Base-by-base conservation (phyloP, 2,113 vertebrate species). In the Ginglymostoma cirratum region DNA sequence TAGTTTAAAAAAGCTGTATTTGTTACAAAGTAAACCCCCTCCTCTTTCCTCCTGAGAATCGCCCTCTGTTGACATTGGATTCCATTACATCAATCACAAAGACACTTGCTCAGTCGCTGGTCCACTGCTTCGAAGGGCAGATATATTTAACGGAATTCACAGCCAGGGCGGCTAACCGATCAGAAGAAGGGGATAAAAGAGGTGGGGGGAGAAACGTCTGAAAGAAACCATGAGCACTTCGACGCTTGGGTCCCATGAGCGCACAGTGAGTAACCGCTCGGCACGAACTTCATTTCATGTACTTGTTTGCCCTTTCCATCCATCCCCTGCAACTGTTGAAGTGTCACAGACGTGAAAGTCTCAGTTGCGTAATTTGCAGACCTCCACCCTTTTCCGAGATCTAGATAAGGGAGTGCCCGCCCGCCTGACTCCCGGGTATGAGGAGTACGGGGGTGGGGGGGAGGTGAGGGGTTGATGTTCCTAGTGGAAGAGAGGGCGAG, bases 181-280 rank as follows among this genome's bases (percentile, higher is more conserved):
- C 89, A 67, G 17, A 23, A 66, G 89, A 30, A 15, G n/a, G 78
- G 19, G 30, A 38, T 12, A 17, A 27, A 27, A 19, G 78, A 38
- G 23, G 27, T 61, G 5, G 30, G 61, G 17, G 0, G 30, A 4
- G 66, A 21, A 24, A 61, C 48, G 30, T 61, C 87, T 2, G 27
- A 34, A 95, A 95, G 94, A 76, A 95, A 95, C 23, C 7, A 95
- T 95, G 94, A 72, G 94, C 69, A 72, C 45, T 17, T 95, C 94
- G 23, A 48, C 66, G 23, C 34, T 23, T 34, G 69, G 94, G 69
- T 76, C 30, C 45, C 67, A 42, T 95, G 94, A 76, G 67, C 42
- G 24, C 69, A 12, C 67, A 17, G 94, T 95, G 67, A 95, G 94
- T 95, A 83, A 95, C 67, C 7, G 42, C 42, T 72, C 67, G 45